phyloP scores from a whole-genome alignment of 2,888 invertebrate species.

The Heliconius charithonia region DNA sequence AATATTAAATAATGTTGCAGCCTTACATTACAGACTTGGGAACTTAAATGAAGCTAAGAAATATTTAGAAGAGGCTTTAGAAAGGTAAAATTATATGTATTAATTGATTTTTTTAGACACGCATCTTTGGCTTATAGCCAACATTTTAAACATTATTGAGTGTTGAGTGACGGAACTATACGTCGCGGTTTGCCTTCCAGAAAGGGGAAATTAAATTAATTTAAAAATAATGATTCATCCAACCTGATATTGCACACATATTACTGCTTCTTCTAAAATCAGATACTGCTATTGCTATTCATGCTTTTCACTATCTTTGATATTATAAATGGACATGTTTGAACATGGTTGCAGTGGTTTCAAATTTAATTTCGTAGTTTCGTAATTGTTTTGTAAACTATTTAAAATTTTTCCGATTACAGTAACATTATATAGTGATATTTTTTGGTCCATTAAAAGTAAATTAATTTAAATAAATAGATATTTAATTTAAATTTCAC shows the following conservation, averaged over 20 bases:
- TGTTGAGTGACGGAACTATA: not conserved
- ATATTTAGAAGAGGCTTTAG: conserved; percentile 93
- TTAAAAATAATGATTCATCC: too few species aligned
- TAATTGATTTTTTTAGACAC: not conserved
- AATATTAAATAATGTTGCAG: conserved; percentile 98
- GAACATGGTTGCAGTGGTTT: not conserved
- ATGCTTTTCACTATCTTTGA: too few species aligned
- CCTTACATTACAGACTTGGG: conserved; percentile 94
- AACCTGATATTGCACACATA: not conserved
- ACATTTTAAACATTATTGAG: too few species aligned
- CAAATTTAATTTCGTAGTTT: too few species aligned
- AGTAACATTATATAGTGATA: too few species aligned
- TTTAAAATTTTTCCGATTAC: too few species aligned
- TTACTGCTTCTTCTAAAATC: not conserved
- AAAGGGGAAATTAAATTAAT: too few species aligned
- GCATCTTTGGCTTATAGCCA: not conserved
- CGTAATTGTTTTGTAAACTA: too few species aligned
- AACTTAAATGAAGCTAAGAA: conserved; percentile 93
- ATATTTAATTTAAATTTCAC: not conserved
- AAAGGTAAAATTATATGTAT: conserved; percentile 72
- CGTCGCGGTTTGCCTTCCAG: not conserved
- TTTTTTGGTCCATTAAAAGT: too few species aligned
- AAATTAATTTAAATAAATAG: too few species aligned
- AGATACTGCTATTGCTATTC: too few species aligned
- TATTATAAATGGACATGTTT: not conserved